Conservation (phyloP, 1,140 invertebrate genomes). For the Drosophila pseudoananassae region DNA sequence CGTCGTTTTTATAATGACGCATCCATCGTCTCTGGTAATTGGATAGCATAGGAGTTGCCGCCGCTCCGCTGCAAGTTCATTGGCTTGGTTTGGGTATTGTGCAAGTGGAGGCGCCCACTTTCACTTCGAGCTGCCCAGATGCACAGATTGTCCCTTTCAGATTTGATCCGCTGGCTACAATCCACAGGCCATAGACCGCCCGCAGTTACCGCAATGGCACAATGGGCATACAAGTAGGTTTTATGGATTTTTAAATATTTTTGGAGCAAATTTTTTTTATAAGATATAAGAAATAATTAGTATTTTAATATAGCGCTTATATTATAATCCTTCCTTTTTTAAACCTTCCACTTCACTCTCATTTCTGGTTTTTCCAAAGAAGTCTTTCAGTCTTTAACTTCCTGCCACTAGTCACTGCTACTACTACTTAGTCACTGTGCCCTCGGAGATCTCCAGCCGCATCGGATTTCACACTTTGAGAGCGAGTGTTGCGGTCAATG, state of each 20-base stretch:
- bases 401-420: neutral
- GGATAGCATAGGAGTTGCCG: constrained; percentile 29
- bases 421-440: constrained; percentile 3
- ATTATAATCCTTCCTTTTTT: too few species aligned
- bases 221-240: neutral
- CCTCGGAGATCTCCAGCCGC: constrained; percentile 11
- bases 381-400: neutral
- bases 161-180: too few species aligned
- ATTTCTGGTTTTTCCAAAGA: too few species aligned
- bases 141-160: constrained; percentile 31
- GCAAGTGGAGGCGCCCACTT: constrained; percentile 61
- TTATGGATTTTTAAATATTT: too few species aligned
- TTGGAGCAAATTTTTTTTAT: too few species aligned
- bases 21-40: constrained; percentile 37
- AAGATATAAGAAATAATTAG: too few species aligned
- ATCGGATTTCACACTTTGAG: constrained; percentile 44
- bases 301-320: too few species aligned
- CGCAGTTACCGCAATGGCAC: constrained; percentile 17
- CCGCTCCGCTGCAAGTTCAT: constrained; percentile 57
- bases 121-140: constrained; percentile 34
- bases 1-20: constrained; percentile 58
- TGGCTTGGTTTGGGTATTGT: constrained; percentile 43
- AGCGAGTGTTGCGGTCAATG: constrained; percentile 43
- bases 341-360: too few species aligned
- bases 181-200: constrained; percentile 10